Conservation (phyloP, 2,113 vertebrate species). For the Etia nguti region DNA sequence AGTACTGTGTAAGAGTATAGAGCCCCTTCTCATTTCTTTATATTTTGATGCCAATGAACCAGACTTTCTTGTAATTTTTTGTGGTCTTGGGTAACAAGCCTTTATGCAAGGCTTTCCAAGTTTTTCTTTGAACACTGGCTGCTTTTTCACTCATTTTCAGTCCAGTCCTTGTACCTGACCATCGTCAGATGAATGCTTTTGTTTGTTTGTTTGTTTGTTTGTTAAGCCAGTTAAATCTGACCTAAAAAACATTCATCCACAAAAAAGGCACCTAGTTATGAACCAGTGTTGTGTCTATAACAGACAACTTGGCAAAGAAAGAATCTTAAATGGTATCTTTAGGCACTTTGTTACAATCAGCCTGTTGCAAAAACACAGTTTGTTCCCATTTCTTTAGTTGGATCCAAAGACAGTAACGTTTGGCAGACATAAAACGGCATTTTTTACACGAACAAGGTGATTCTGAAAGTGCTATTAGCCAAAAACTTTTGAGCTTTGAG, state of each 20-base stretch:
- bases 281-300: not conserved
- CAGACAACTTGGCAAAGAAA: not conserved
- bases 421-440: not conserved
- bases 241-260: not conserved
- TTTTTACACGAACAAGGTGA: not conserved
- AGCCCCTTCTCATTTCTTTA: not conserved
- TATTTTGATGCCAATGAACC: not conserved
- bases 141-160: not conserved
- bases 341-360: not conserved
- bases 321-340: not conserved
- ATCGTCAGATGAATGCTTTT: not conserved
- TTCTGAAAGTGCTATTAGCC: not conserved
- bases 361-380: not conserved
- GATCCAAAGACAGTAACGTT: not conserved
- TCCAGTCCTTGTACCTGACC: not conserved
- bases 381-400: not conserved
- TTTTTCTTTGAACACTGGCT: not conserved
- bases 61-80: not conserved
- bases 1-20: not conserved
- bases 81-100: not conserved
- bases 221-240: not conserved
- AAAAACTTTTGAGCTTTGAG: not conserved
- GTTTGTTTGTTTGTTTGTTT: not conserved
- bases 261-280: not conserved
- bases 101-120: not conserved